Conservation (phyloP, 2,888 invertebrate genomes). For the Tipula lateralis region DNA sequence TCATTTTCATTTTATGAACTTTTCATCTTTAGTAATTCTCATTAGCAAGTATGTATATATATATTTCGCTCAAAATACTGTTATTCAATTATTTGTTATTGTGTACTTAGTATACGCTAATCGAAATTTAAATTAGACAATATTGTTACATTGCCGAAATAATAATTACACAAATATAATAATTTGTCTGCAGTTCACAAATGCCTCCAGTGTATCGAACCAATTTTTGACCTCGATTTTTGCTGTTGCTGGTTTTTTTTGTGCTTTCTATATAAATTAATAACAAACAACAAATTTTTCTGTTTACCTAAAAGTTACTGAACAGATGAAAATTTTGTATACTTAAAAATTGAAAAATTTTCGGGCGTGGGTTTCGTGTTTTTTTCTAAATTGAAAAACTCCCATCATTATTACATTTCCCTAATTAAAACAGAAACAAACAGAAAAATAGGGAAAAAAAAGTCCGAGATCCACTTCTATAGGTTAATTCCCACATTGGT, state of each 20-base stretch:
- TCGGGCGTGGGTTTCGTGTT: not conserved
- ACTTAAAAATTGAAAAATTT: not conserved
- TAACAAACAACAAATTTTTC: no score
- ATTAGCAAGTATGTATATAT: not conserved
- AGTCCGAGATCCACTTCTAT: not conserved
- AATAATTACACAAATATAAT: not conserved
- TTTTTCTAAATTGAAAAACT: not conserved
- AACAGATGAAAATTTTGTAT: not conserved
- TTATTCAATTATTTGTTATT: not conserved
- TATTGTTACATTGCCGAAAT: not conserved
- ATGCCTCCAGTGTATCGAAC: not conserved
- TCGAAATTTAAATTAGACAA: not conserved
- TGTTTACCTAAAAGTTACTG: not conserved
- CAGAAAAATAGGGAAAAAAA: not conserved
- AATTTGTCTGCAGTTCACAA: not conserved
- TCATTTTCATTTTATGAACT: not conserved
- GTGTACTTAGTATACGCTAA: not conserved
- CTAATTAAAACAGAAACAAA: not conserved
- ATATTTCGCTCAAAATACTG: not conserved
- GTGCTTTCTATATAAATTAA: no score
- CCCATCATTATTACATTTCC: conserved; percentile 3
- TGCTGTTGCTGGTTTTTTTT: not conserved
- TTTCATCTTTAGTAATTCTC: not conserved
- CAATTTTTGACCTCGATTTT: not conserved
- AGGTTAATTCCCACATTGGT: not conserved